Evolutionary conservation across 2,888 invertebrate species (phyloP).

Genomic region (Capitulum mitella): DNA sequence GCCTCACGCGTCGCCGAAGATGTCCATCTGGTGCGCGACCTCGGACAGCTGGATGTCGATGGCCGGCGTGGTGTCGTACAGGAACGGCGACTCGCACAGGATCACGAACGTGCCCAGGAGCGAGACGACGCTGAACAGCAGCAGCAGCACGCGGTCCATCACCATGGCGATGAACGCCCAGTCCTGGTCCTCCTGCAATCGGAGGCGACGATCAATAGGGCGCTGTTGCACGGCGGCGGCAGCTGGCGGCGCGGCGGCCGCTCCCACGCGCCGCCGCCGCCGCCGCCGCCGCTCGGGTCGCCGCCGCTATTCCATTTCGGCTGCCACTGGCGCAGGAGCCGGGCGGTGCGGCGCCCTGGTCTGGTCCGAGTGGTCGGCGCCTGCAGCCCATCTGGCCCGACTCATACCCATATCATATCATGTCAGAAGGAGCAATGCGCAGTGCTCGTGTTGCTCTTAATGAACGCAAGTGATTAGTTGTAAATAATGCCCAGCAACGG

Average conservation of each 20-base stretch:
- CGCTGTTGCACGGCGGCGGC: not conserved
- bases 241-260: not conserved
- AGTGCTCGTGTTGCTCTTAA: too few relatives aligned
- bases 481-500: too few relatives aligned
- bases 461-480: too few relatives aligned
- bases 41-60: conserved; percentile 81
- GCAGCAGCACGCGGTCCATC: conserved; percentile 81
- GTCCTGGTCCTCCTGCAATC: conserved; percentile 78
- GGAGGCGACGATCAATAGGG: not conserved
- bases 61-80: conserved; percentile 84
- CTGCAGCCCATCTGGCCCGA: too few relatives aligned
- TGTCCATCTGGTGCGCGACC: conserved; percentile 60
- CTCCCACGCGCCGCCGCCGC: not conserved
- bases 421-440: too few relatives aligned
- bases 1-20: conserved; percentile 29
- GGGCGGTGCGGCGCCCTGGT: too few relatives aligned
- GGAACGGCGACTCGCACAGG: conserved; percentile 82
- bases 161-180: conserved; percentile 97
- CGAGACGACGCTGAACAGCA: conserved; percentile 82
- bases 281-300: too few relatives aligned
- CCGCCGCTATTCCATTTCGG: too few relatives aligned
- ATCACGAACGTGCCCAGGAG: conserved; percentile 81
- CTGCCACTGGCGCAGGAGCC: too few relatives aligned
- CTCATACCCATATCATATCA: too few relatives aligned
- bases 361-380: too few relatives aligned